Evolutionary conservation across 2,888 invertebrate genomes (phyloP).

Genomic region (Alitta virens): DNA sequence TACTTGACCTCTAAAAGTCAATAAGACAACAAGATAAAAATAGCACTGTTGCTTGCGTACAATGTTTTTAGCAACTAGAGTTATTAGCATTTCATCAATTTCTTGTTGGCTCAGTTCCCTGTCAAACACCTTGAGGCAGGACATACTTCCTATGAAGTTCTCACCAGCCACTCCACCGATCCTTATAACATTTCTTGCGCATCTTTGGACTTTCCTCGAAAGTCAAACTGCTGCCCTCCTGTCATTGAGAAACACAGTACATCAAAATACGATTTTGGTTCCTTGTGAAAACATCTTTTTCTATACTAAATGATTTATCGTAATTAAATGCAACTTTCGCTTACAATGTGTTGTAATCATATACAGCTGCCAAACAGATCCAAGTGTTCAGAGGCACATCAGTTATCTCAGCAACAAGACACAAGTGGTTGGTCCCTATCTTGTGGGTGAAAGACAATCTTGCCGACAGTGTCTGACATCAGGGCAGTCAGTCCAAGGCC

Average conservation of each 20-base stretch:
- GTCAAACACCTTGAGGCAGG: slow-evolving; percentile 21
- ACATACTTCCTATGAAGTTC: slow-evolving; percentile 12
- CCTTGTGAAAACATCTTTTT: no score
- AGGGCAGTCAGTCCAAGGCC: background rate
- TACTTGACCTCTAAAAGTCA: no score
- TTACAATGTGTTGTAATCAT: slow-evolving; percentile 9
- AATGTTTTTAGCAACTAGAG: no score
- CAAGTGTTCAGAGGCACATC: background rate
- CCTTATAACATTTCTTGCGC: slow-evolving; percentile 13
- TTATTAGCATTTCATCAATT: no score
- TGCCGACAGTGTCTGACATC: background rate
- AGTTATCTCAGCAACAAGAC: background rate
- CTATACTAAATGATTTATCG: no score
- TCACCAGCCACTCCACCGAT: slow-evolving; percentile 10
- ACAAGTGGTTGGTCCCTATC: background rate
- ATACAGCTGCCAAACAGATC: slow-evolving; percentile 10
- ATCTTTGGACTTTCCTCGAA: background rate
- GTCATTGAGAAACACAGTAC: background rate
- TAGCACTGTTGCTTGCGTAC: no score
- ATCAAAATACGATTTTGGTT: no score
- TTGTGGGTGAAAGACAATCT: slow-evolving; percentile 3
- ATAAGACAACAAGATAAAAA: no score
- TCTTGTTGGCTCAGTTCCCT: slow-evolving; percentile 2
- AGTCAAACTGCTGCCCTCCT: background rate
- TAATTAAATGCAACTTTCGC: no score